phyloP scores from a whole-genome alignment of 37 sponge, comb jelly and placozoan species.

The Lycopodina hypogea region DNA sequence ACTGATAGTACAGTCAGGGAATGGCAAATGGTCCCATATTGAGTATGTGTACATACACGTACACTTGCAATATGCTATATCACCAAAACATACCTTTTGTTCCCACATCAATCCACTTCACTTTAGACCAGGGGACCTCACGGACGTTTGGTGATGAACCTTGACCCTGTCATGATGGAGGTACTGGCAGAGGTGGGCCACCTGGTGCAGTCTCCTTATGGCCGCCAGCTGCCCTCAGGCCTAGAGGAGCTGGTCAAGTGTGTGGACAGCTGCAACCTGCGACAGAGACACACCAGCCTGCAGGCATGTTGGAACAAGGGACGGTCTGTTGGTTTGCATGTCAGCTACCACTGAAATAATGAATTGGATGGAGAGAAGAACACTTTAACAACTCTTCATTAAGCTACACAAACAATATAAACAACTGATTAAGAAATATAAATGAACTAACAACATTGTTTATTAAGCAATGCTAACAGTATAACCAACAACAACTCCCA shows the following conservation, averaged over 20 bases:
- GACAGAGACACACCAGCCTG: conserved; percentile 20
- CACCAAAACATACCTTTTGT: too few species aligned
- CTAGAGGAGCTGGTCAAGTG: conserved; percentile 12
- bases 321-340: too few species aligned
- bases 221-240: conserved; percentile 17
- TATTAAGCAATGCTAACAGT: too few species aligned
- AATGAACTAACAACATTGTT: neutral
- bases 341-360: neutral
- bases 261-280: conserved; percentile 7
- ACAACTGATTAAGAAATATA: neutral
- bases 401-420: too few species aligned
- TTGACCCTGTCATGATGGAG: conserved; percentile 47
- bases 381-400: too few species aligned
- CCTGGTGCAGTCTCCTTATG: conserved; percentile 41
- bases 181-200: conserved; percentile 47
- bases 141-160: conserved; percentile 47
- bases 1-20: too few species aligned
- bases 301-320: neutral
- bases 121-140: neutral
- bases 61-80: too few species aligned
- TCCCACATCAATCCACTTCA: neutral
- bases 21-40: too few species aligned
- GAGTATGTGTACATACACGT: too few species aligned
- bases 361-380: too few species aligned
- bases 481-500: too few species aligned